Evolutionary conservation across 2,113 vertebrate species (phyloP).

Genomic region (Phalacrocorax aristotelis): DNA sequence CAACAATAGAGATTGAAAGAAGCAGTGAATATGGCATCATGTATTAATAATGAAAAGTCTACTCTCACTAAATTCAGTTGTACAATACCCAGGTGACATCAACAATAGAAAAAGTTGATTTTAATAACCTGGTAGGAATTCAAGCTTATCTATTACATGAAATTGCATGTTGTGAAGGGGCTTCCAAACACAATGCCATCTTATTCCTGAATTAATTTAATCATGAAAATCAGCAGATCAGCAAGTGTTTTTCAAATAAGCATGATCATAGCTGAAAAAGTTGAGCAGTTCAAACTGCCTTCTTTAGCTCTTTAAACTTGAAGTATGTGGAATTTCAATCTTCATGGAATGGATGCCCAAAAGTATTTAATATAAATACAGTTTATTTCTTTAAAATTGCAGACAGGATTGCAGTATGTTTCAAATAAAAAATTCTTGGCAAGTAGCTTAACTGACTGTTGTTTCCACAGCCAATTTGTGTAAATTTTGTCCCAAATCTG

Average conservation of each 20-base stretch:
- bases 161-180: not conserved
- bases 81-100: not conserved
- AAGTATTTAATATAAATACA: slow-evolving; percentile 3
- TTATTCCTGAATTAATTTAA: not conserved
- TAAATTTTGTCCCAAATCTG: slow-evolving; percentile 25
- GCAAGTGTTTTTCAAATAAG: not conserved
- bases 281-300: not conserved
- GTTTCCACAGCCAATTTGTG: not conserved
- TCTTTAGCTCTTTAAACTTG: not conserved
- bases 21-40: not conserved
- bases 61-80: not conserved
- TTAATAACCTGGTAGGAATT: not conserved
- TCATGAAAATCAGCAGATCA: not conserved
- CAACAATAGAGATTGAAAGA: not conserved
- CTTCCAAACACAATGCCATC: not conserved
- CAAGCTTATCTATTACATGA: not conserved
- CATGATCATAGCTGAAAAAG: not conserved
- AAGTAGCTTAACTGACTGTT: not conserved
- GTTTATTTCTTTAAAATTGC: slow-evolving; percentile 18
- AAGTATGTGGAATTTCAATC: slow-evolving; percentile 7
- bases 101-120: not conserved
- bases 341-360: not conserved
- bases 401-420: not conserved
- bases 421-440: slow-evolving; percentile 33
- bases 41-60: not conserved